Evolutionary conservation across 2,113 vertebrate genomes (phyloP).

Genomic region (Acanthochromis polyacanthus): DNA sequence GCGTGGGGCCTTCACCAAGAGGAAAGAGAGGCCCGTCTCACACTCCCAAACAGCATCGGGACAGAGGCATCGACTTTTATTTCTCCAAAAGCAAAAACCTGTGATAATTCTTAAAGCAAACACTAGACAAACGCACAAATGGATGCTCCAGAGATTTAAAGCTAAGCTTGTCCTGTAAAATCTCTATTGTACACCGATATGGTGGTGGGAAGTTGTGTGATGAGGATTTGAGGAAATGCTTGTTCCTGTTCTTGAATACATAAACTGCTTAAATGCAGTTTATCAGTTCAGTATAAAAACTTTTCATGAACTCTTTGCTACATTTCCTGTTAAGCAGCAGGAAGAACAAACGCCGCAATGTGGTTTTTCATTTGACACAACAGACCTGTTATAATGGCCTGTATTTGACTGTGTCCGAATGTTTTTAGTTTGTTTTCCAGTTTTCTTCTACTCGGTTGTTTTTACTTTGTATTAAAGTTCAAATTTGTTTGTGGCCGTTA

Average conservation of each 20-base stretch:
- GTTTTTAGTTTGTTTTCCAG: not conserved
- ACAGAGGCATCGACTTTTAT: constrained; percentile 88
- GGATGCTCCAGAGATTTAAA: not conserved
- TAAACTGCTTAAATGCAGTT: not conserved
- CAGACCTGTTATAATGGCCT: not conserved
- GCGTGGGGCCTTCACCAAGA: constrained; percentile 59
- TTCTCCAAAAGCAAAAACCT: constrained; percentile 84
- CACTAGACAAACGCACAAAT: not conserved
- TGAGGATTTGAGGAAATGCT: constrained; percentile 20
- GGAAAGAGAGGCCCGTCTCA: constrained; percentile 78
- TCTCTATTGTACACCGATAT: not conserved
- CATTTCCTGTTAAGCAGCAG: constrained; percentile 27
- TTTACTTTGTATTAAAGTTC: not conserved
- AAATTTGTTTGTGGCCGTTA: no score
- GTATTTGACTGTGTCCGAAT: not conserved
- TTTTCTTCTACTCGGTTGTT: not conserved
- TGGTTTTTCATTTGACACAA: constrained; percentile 9
- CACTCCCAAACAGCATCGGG: constrained; percentile 71
- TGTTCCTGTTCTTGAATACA: not conserved
- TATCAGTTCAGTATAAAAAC: not conserved
- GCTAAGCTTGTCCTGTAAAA: not conserved
- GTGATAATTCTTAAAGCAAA: not conserved
- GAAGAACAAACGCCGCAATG: not conserved
- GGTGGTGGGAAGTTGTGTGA: not conserved
- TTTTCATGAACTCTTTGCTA: not conserved